A percentile compares a stretch with the other conserved stretches of the same genome.
These are phyloP conservation scores for Epinotia ramella DNA, from an alignment of 2,888 invertebrate genomes.

Conservation along the genomic window DNA sequence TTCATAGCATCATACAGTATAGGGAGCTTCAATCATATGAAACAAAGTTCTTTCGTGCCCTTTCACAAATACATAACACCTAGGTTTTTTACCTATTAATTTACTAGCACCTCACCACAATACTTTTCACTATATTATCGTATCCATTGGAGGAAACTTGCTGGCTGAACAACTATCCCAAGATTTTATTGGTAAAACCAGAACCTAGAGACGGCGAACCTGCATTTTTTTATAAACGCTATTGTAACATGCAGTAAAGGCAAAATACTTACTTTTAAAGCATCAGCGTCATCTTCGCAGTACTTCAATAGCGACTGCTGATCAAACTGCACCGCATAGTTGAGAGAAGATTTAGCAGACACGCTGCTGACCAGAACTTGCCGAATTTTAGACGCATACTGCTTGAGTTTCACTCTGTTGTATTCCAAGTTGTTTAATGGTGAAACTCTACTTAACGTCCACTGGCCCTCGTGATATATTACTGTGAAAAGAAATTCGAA, in stretches of 20 bases:
- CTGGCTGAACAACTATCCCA: too few relatives aligned
- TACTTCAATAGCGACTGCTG: slow-evolving; percentile 69
- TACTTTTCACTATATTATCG: too few relatives aligned
- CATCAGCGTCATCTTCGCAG: slow-evolving; percentile 71
- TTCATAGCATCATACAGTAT: neutral
- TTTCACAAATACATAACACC: too few relatives aligned
- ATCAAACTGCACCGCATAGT: slow-evolving; percentile 68
- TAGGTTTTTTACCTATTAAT: too few relatives aligned
- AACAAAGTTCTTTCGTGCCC: too few relatives aligned
- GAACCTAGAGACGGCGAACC: neutral
- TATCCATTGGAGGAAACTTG: too few relatives aligned
- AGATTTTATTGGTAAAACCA: too few relatives aligned
- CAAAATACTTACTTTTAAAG: slow-evolving; percentile 64
- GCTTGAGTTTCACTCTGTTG: slow-evolving; percentile 69
- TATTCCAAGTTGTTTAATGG: slow-evolving; percentile 73
- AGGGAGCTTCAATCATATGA: neutral
- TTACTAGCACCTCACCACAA: too few relatives aligned
- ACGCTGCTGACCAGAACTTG: slow-evolving; percentile 68
- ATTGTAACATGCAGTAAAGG: neutral
- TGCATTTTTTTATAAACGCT: neutral
- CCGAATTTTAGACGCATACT: slow-evolving; percentile 74
- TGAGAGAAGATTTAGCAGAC: slow-evolving; percentile 58
- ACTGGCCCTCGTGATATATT: slow-evolving; percentile 74
- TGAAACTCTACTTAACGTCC: slow-evolving; percentile 73
- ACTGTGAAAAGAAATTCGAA: slow-evolving; percentile 57